phyloP scores from a whole-genome alignment of 2,113 vertebrate genomes.

The Callionymus lyra region DNA sequence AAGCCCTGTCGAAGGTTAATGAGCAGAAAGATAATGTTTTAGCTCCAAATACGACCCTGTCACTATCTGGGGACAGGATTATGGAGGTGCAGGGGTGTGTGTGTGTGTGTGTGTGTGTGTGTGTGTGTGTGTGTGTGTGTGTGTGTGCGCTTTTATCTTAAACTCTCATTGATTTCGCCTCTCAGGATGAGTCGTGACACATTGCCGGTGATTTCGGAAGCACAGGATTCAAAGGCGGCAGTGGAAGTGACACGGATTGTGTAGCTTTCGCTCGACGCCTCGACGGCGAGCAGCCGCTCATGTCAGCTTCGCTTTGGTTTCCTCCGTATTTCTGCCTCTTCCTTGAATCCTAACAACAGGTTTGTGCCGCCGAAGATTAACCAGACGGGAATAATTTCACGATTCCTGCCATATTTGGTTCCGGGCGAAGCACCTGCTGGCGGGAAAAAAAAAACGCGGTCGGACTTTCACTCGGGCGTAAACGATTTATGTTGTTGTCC shows the following conservation, averaged over 20 bases:
- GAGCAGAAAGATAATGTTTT: conserved; percentile 64
- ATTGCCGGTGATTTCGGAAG: conserved; percentile 2
- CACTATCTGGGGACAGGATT: conserved; percentile 33
- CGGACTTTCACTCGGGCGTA: conserved; percentile 8
- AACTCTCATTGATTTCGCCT: no score
- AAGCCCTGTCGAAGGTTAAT: conserved; percentile 59
- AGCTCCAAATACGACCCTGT: conserved; percentile 51
- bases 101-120: conserved; percentile 7
- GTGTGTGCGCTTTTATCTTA: no score
- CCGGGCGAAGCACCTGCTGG: conserved; percentile 22
- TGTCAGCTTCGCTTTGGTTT: conserved; percentile 16
- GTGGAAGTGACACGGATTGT: neutral
- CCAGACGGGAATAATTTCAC: conserved; percentile 18
- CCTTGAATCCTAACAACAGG: conserved; percentile 27
- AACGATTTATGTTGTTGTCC: conserved; percentile 21
- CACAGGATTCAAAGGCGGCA: neutral
- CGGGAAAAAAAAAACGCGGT: conserved; percentile 23
- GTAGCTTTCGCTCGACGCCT: conserved; percentile 3
- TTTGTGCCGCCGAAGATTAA: conserved; percentile 15
- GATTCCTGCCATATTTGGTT: conserved; percentile 26
- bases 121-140: neutral
- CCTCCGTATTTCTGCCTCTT: conserved; percentile 7
- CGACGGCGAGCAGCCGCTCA: neutral
- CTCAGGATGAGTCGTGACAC: neutral
- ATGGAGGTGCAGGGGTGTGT: conserved; percentile 14